Conservation (phyloP, 2,113 vertebrate genomes). For the Hypanus sabinus region DNA sequence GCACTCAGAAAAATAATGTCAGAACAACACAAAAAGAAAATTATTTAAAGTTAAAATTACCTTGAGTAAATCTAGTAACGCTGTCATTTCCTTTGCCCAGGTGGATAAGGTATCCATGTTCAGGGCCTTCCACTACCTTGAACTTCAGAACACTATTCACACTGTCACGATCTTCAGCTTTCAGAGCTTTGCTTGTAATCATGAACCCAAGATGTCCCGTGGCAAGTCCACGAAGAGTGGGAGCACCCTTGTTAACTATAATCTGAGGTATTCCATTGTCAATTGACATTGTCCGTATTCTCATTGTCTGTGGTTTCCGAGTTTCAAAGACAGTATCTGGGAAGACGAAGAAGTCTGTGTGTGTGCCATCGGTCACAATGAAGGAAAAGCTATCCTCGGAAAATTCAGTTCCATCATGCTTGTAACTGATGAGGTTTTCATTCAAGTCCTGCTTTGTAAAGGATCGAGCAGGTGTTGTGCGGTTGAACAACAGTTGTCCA, state of each 20-base stretch:
- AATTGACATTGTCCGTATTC: conserved; percentile 68
- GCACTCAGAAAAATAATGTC: background rate
- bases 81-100: conserved; percentile 79
- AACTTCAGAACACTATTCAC: conserved; percentile 62
- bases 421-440: conserved; percentile 89
- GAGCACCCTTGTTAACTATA: conserved; percentile 75
- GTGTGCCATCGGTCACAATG: conserved; percentile 85
- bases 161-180: conserved; percentile 82
- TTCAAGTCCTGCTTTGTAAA: conserved; percentile 92
- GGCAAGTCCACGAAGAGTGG: conserved; percentile 65
- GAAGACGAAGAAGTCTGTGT: conserved; percentile 85
- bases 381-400: conserved; percentile 85
- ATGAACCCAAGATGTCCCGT: conserved; percentile 76
- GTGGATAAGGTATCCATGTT: conserved; percentile 80
- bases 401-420: conserved; percentile 78
- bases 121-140: conserved; percentile 63
- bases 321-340: conserved; percentile 82
- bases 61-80: conserved; percentile 80
- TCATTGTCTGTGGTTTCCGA: conserved; percentile 78
- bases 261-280: conserved; percentile 80
- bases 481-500: conserved; percentile 78
- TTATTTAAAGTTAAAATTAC: conserved; percentile 52
- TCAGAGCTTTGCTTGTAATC: conserved; percentile 81
- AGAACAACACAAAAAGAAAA: background rate
- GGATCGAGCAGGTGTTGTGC: conserved; percentile 58